Evolutionary conservation across 2,888 invertebrate species (phyloP).

Genomic region (Brachyptera putata): DNA sequence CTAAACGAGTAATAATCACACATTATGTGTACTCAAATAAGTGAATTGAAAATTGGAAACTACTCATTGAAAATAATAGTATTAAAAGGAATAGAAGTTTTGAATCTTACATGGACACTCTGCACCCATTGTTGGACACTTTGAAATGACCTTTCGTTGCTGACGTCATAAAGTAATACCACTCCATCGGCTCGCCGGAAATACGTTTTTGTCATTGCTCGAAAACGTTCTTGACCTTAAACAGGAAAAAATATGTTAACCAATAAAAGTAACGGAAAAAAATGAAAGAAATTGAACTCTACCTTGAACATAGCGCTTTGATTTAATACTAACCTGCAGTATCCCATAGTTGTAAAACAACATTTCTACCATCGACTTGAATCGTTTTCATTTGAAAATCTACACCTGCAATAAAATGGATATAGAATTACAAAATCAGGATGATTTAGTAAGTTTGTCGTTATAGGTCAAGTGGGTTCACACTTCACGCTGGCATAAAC

Average conservation of each 20-base stretch:
- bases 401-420: conserved; percentile 45
- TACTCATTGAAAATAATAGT: too few species aligned
- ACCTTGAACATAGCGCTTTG: background rate
- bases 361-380: conserved; percentile 49
- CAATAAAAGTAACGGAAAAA: background rate
- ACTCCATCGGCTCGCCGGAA: conserved; percentile 60
- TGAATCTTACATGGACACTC: conserved; percentile 52
- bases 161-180: conserved; percentile 55
- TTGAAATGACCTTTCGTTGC: conserved; percentile 54
- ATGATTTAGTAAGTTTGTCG: too few species aligned
- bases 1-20: too few species aligned
- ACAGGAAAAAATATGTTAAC: conserved; percentile 9
- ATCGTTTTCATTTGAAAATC: conserved; percentile 55
- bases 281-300: background rate
- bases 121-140: conserved; percentile 57
- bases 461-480: too few species aligned
- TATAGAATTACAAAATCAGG: too few species aligned
- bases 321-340: too few species aligned
- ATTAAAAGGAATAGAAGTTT: too few species aligned
- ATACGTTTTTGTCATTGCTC: conserved; percentile 57
- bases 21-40: too few species aligned
- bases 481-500: too few species aligned
- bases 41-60: too few species aligned
- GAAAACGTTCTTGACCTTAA: conserved; percentile 48
- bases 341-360: conserved; percentile 54